Evolutionary conservation across 2,888 invertebrate species (phyloP), one percentile per base, ranked within the genome.

Genomic region (Punctoribates punctum): DNA sequence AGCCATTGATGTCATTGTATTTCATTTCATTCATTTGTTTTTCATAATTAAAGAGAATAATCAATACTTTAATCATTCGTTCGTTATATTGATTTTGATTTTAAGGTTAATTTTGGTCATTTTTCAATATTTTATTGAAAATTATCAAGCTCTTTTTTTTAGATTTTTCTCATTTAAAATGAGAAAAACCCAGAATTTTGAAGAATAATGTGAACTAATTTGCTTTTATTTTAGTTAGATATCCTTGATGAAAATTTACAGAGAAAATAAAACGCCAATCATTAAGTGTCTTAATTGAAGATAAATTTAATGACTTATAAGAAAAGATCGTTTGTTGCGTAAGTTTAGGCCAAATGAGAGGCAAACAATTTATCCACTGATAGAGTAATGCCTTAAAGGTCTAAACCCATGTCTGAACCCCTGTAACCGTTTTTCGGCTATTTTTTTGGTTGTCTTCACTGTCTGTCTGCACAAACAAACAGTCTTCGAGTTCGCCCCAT

Each of bases 381-480:
- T 70, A 15, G 42, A 70, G 70, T 70, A 42, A 46, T 70, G 70
- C 70, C 70, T 70, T 70, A 46, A 34, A 70, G 70, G 70, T 23
- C 46, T 38, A 70, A 70, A 67, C 2, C 3, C 23, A 23, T 62
- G 34, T 29, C 13, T 70, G 70, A 70, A 70, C 70, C 70, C 70
- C 42, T 70, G 70, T 62, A 27, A 70, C 70, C 70, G 70, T 70
- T 70, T 70, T 70, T 70, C 38, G 20, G 27, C 23, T 38, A 38
- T 38, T 70, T 70, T 70, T 70, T 70, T 70, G 34, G 46, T 70
- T 70, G 70, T 70, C 70, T 70, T 70, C 70, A 70, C 70, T 70
- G 70, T 70, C 70, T 70, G 70, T 70, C 70, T 70, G 70, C 70
- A 70, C 70, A 70, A 70, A 70, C 70, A 70, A 70, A 70, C 70